phyloP scores from a whole-genome alignment of 2,797 vertebrate genomes.

The Antennarius maculatus region DNA sequence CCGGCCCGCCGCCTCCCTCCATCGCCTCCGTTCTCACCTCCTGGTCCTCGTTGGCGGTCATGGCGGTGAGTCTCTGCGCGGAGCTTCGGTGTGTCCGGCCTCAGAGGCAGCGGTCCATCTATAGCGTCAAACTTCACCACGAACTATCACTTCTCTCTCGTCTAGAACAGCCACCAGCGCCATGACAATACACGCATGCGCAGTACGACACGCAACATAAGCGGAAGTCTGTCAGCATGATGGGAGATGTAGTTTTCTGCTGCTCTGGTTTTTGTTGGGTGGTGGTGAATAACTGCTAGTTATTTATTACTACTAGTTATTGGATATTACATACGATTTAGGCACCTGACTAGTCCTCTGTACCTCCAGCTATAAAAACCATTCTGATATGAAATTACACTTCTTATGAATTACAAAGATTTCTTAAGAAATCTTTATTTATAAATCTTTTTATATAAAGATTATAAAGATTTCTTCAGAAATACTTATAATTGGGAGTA shows the following conservation, averaged over 20 bases:
- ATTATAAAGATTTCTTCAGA: too few species aligned
- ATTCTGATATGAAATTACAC: too few species aligned
- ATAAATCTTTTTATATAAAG: too few species aligned
- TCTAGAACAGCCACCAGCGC: constrained; percentile 4
- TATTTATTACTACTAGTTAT: too few species aligned
- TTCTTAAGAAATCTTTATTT: too few species aligned
- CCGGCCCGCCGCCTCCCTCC: constrained; percentile 6
- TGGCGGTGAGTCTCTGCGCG: constrained; percentile 38
- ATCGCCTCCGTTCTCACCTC: constrained; percentile 81
- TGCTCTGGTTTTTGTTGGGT: too few species aligned
- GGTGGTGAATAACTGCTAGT: too few species aligned
- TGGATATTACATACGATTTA: too few species aligned
- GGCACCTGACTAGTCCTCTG: too few species aligned
- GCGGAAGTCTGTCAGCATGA: constrained; percentile 24
- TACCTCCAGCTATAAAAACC: too few species aligned
- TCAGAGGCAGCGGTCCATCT: constrained; percentile 40
- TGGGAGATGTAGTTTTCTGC: background rate
- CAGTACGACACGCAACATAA: background rate
- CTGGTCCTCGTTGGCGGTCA: constrained; percentile 96
- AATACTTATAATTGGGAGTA: too few species aligned
- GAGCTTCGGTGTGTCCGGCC: background rate
- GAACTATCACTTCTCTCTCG: constrained; percentile 9
- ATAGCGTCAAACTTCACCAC: constrained; percentile 22
- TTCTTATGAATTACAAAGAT: too few species aligned
- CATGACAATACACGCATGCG: constrained; percentile 55